Evolutionary conservation across 1,140 invertebrate species (phyloP).

Genomic region (Heliconius hermathena): DNA sequence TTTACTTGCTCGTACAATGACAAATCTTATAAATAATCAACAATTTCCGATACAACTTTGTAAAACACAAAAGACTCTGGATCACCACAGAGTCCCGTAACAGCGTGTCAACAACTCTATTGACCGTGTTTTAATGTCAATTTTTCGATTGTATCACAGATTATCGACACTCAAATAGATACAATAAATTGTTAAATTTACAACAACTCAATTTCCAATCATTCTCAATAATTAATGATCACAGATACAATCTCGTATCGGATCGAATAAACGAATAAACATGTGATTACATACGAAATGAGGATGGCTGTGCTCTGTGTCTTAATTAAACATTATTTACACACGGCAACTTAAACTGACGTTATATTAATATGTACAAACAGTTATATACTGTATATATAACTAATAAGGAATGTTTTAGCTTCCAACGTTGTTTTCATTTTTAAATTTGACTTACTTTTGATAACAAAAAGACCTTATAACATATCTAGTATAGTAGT

Average conservation of each 20-base stretch:
- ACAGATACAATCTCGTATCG: conserved; percentile 39
- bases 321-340: conserved; percentile 49
- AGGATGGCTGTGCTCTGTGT: conserved; percentile 41
- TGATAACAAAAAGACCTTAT: conserved; percentile 12
- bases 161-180: conserved; percentile 19
- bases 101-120: conserved; percentile 20
- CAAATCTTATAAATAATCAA: not conserved
- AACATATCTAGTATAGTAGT: conserved; percentile 41
- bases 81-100: not conserved
- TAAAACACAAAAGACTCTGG: not conserved
- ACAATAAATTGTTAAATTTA: conserved; percentile 34
- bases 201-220: conserved; percentile 39
- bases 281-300: conserved; percentile 43
- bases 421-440: not conserved
- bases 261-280: conserved; percentile 44
- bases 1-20: not conserved
- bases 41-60: not conserved
- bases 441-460: not conserved
- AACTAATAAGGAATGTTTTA: not conserved
- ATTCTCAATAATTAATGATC: conserved; percentile 48
- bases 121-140: conserved; percentile 16
- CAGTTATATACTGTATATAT: not conserved
- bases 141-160: conserved; percentile 23
- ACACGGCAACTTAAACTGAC: not conserved
- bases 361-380: not conserved